Percentiles rank a stretch among this genome's conserved stretches.
Evolutionary conservation across 2,113 vertebrate species (phyloP).

Genomic region (Holacanthus passer): DNA sequence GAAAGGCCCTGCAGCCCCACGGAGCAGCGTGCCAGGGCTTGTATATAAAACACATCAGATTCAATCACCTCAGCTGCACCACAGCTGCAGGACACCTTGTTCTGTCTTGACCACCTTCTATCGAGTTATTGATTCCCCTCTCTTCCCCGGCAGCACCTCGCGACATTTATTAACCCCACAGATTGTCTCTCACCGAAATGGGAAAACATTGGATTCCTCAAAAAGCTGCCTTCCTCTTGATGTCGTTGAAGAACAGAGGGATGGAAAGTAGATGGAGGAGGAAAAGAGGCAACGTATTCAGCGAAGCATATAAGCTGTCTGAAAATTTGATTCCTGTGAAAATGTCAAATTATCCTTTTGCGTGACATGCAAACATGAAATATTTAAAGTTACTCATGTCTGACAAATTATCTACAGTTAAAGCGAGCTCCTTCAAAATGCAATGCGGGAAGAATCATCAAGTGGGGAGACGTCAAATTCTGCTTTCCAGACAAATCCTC

Average conservation of each 20-base stretch:
- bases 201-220: conserved; percentile 22
- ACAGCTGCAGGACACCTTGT: conserved; percentile 51
- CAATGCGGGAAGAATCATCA: background rate
- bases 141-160: conserved; percentile 21
- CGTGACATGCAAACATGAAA: conserved; percentile 9
- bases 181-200: conserved; percentile 24
- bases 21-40: conserved; percentile 33
- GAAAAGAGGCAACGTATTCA: background rate
- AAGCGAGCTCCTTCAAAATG: conserved; percentile 3
- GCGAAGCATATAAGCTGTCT: background rate
- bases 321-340: conserved; percentile 10
- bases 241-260: background rate
- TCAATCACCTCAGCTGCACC: conserved; percentile 65
- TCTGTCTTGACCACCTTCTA: conserved; percentile 47
- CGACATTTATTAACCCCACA: conserved; percentile 62
- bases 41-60: conserved; percentile 69
- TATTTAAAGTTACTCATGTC: conserved; percentile 20
- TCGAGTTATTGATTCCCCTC: conserved; percentile 64
- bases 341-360: conserved; percentile 19
- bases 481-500: conserved; percentile 28
- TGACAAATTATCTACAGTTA: conserved; percentile 28
- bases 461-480: conserved; percentile 29
- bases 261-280: background rate
- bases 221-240: background rate
- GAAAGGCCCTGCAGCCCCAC: conserved; percentile 25